phyloP scores from a whole-genome alignment of 2,797 vertebrate genomes.

The Onychomys arenicola region DNA sequence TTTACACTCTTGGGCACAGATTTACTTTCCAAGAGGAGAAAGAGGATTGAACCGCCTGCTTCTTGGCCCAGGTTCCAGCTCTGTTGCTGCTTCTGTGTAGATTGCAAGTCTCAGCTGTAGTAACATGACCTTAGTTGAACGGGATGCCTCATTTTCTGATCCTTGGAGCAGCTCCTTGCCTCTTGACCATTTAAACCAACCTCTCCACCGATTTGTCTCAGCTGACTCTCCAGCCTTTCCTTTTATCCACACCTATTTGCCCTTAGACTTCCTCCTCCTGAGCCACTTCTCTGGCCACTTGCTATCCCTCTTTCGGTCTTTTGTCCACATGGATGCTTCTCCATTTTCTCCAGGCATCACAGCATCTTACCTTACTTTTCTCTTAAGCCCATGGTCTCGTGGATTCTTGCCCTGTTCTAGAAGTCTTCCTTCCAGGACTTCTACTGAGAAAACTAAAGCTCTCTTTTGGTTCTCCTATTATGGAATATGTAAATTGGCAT shows the following conservation, averaged over 20 bases:
- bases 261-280: not conserved
- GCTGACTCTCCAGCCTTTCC: not conserved
- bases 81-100: not conserved
- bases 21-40: not conserved
- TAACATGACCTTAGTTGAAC: not conserved
- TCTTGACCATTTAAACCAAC: not conserved
- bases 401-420: not conserved
- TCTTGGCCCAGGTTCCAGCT: not conserved
- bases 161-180: not conserved
- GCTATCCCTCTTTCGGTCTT: not conserved
- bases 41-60: not conserved
- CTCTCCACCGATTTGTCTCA: not conserved
- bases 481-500: not conserved
- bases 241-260: not conserved
- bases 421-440: not conserved
- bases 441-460: not conserved
- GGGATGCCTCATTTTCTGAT: not conserved
- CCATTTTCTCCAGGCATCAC: not conserved
- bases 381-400: not conserved
- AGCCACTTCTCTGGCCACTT: not conserved
- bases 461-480: not conserved
- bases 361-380: not conserved
- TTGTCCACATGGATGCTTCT: not conserved
- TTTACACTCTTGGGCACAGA: not conserved
- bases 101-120: not conserved